Percentiles rank a stretch among this genome's conserved stretches.
phyloP scores from a whole-genome alignment of 2,113 vertebrate genomes.

The Sitta europaea region DNA sequence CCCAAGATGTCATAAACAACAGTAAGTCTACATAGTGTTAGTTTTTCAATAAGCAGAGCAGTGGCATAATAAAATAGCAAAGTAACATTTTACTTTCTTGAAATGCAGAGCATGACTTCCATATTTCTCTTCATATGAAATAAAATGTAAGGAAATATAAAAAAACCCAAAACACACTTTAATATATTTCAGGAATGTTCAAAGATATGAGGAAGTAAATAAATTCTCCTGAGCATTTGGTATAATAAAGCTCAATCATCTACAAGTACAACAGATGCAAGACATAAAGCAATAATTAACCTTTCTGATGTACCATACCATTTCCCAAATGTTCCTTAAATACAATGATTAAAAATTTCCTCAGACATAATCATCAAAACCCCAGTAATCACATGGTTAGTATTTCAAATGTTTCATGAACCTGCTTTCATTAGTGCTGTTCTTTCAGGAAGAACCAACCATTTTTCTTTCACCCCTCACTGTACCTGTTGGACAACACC shows the following conservation, averaged over 20 bases:
- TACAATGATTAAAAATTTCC: neutral
- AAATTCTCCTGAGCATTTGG: neutral
- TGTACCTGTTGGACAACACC: neutral
- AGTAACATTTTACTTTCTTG: neutral
- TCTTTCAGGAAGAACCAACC: neutral
- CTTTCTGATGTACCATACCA: neutral
- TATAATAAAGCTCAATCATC: neutral
- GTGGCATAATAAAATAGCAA: neutral
- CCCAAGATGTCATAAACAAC: neutral
- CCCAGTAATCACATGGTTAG: neutral
- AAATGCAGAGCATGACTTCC: neutral
- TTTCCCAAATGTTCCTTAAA: neutral
- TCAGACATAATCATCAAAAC: neutral
- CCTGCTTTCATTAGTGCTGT: neutral
- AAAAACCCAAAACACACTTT: accelerated
- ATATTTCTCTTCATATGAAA: neutral
- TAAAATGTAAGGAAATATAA: neutral
- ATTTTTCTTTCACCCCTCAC: neutral
- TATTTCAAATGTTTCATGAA: neutral
- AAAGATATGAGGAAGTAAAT: neutral
- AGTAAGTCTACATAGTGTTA: neutral
- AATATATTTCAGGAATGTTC: neutral
- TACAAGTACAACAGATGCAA: neutral
- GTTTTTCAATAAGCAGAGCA: neutral
- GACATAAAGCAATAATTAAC: neutral